Conservation (phyloP, 2,797 vertebrate species). For the Euphonia xanthogaster region DNA sequence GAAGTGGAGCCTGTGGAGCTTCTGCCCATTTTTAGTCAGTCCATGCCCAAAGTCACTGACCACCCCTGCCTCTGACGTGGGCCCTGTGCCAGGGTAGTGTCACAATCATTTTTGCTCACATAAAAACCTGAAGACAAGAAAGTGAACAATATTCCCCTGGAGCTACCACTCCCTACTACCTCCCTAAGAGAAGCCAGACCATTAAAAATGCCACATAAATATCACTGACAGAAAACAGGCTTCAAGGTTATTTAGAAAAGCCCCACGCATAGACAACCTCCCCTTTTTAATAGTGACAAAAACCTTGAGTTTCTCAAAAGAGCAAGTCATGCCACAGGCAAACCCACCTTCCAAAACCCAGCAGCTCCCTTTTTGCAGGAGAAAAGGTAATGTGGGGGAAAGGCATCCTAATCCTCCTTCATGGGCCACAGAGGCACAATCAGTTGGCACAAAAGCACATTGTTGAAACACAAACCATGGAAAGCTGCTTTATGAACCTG, state of each 20-base stretch:
- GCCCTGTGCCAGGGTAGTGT: neutral
- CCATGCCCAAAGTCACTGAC: neutral
- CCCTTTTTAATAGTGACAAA: constrained; percentile 3
- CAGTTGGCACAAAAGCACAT: constrained; percentile 27
- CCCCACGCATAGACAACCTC: neutral
- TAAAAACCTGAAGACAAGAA: constrained; percentile 16
- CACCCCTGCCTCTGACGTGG: neutral
- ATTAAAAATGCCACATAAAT: constrained; percentile 54
- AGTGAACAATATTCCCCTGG: neutral
- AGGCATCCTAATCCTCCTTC: constrained; percentile 18
- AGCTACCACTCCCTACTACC: constrained; percentile 1
- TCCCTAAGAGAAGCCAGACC: neutral
- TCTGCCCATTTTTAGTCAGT: neutral
- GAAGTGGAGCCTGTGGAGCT: neutral
- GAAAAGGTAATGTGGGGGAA: neutral
- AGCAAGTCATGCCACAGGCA: neutral
- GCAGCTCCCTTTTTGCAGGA: neutral
- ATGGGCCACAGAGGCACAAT: constrained; percentile 43
- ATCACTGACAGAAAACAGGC: constrained; percentile 14
- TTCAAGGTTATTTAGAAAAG: constrained; percentile 39
- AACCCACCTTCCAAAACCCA: neutral
- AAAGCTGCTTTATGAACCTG: constrained; percentile 40
- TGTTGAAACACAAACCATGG: constrained; percentile 39
- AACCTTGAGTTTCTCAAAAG: neutral
- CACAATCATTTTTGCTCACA: neutral